phyloP scores from a whole-genome alignment of 2,888 invertebrate genomes.

The Agrochola litura region DNA sequence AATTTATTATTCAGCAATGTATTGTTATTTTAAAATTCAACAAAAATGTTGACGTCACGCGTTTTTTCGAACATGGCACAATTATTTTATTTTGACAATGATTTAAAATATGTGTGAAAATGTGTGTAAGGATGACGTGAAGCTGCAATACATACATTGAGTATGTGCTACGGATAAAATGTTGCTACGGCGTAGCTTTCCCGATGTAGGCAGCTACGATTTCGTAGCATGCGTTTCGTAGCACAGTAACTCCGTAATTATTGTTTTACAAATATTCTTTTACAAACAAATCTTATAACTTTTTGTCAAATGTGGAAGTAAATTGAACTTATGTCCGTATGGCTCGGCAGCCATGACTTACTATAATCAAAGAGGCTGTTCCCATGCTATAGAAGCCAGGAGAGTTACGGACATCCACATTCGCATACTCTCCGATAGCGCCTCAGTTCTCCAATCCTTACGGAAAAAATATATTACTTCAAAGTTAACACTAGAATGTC shows the following conservation, averaged over 20 bases:
- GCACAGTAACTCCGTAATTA: neutral
- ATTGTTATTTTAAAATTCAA: conserved; percentile 41
- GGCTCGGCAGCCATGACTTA: neutral
- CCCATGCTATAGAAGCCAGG: no score
- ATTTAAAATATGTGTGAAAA: conserved; percentile 18
- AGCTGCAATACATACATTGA: neutral
- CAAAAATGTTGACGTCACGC: conserved; percentile 7
- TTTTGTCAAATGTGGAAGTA: neutral
- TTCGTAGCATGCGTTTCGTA: conserved; percentile 28
- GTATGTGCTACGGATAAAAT: neutral
- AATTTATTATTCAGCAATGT: conserved; percentile 46
- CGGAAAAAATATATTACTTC: no score
- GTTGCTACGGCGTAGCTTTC: conserved; percentile 41
- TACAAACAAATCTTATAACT: neutral
- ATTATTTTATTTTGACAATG: conserved; percentile 34
- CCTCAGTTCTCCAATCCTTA: no score
- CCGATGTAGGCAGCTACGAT: conserved; percentile 24
- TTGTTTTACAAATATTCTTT: neutral
- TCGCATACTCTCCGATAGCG: no score
- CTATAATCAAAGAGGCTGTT: conserved; percentile 6
- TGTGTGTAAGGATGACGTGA: neutral
- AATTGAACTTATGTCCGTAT: neutral
- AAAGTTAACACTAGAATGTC: no score
- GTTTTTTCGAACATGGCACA: conserved; percentile 11
- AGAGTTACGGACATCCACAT: no score